Conservation (phyloP, 2,113 vertebrate genomes). For the Vidua macroura region DNA sequence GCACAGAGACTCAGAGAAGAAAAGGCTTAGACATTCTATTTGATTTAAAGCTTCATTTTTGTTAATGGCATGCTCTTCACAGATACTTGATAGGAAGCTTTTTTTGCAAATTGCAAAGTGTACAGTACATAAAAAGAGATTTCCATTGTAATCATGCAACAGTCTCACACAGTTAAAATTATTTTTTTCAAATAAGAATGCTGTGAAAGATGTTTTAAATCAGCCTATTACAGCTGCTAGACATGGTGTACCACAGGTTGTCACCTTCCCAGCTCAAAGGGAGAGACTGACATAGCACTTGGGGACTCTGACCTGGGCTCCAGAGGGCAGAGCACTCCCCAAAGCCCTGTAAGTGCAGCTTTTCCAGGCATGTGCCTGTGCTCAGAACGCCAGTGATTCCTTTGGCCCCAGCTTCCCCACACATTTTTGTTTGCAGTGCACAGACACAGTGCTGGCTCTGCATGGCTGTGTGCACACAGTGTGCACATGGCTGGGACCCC, state of each 20-base stretch:
- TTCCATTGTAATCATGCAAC: background rate
- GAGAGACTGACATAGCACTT: no score
- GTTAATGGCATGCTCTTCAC: background rate
- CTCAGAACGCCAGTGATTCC: fast-evolving
- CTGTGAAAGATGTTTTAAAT: background rate
- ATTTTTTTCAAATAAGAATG: background rate
- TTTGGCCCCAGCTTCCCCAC: no score
- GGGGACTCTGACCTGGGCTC: background rate
- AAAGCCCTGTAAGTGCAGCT: background rate
- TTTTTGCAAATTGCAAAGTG: background rate
- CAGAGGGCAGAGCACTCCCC: background rate
- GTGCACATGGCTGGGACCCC: background rate
- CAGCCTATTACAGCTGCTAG: background rate
- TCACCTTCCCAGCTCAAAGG: background rate
- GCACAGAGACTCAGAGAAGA: background rate
- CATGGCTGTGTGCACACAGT: fast-evolving
- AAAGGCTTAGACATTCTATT: background rate
- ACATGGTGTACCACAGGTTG: fast-evolving
- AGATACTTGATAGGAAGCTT: background rate
- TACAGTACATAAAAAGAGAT: background rate
- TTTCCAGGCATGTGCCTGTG: background rate
- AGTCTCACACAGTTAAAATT: background rate
- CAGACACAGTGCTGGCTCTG: fast-evolving
- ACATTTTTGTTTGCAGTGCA: background rate
- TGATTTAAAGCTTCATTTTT: background rate